Conservation (phyloP, 1,140 invertebrate species). For the Drosophila repleta region DNA sequence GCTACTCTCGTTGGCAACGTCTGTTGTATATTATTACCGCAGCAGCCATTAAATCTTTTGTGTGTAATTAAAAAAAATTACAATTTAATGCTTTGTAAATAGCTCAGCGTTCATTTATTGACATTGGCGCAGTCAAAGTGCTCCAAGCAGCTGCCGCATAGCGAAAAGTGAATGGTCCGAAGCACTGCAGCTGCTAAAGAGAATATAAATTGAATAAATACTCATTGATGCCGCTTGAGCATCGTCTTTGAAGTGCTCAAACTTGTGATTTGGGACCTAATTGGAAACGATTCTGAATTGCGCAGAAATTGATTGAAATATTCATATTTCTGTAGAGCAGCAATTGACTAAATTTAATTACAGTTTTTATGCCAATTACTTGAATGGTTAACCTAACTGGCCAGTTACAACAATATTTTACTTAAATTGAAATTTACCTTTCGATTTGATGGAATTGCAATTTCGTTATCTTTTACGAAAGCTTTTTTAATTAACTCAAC, state of each 20-base stretch:
- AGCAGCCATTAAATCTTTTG: conserved; percentile 77
- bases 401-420: too few species aligned
- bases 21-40: conserved; percentile 73
- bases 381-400: too few species aligned
- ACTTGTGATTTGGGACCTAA: background rate
- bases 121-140: conserved; percentile 38
- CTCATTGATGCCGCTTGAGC: conserved; percentile 3
- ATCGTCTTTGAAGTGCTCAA: background rate
- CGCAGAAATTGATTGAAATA: too few species aligned
- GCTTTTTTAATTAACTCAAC: background rate
- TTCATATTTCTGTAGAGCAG: too few species aligned
- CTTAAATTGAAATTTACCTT: too few species aligned
- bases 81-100: conserved; percentile 74
- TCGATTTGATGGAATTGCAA: too few species aligned
- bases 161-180: conserved; percentile 2
- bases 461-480: background rate
- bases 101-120: conserved; percentile 66
- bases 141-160: conserved; percentile 5
- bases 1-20: conserved; percentile 25
- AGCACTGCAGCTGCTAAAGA: background rate
- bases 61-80: conserved; percentile 78
- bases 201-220: background rate
- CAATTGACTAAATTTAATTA: too few species aligned
- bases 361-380: too few species aligned
- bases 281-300: background rate